phyloP scores from a whole-genome alignment of 2,113 vertebrate genomes.

The Hyperopisus bebe region DNA sequence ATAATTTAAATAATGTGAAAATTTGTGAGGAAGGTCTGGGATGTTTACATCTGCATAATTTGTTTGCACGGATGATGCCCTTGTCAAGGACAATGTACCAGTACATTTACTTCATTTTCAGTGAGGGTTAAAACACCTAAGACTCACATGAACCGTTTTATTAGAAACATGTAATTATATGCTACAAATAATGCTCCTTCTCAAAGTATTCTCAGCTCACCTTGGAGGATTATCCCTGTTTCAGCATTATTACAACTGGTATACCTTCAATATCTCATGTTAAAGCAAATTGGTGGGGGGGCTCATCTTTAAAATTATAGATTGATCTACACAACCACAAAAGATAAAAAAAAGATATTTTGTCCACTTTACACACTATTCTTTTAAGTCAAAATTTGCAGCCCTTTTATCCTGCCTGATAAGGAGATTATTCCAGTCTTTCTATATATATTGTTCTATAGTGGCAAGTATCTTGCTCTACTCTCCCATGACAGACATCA shows the following conservation, averaged over 20 bases:
- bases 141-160: background rate
- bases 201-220: background rate
- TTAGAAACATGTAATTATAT: background rate
- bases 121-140: background rate
- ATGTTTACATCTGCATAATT: constrained; percentile 2
- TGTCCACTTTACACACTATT: constrained; percentile 62
- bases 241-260: background rate
- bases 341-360: constrained; percentile 23
- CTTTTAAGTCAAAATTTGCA: constrained; percentile 68
- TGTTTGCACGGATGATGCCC: background rate
- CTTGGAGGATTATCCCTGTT: background rate
- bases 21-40: background rate
- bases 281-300: background rate
- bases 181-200: background rate
- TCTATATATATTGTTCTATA: constrained; percentile 78
- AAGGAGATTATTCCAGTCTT: constrained; percentile 78
- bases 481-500: constrained; percentile 78
- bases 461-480: constrained; percentile 60
- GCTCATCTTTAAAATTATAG: constrained; percentile 17
- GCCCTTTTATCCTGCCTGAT: constrained; percentile 76
- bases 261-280: background rate
- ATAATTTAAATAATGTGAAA: background rate
- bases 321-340: constrained; percentile 25
- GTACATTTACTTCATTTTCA: background rate
- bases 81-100: background rate